A percentile compares a stretch with the other conserved stretches of the same genome.
phyloP scores from a whole-genome alignment of 2,113 vertebrate species.

The Muntiacus reevesi region DNA sequence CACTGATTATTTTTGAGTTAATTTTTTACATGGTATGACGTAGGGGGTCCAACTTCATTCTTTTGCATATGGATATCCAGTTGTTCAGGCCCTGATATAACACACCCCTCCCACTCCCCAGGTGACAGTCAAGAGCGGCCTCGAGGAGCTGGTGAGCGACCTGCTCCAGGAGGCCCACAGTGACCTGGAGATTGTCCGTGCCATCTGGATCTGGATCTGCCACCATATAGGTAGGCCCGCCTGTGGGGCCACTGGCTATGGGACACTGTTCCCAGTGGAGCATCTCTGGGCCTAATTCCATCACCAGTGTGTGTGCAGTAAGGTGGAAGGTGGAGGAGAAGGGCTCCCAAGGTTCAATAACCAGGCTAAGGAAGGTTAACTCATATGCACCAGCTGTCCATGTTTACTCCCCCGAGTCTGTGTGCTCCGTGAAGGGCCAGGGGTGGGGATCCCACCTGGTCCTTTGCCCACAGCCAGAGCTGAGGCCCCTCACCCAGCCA shows the following conservation, averaged over 20 bases:
- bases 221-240: conserved; percentile 85
- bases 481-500: background rate
- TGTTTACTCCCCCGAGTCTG: background rate
- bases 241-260: background rate
- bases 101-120: conserved; percentile 35
- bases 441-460: too few relatives aligned
- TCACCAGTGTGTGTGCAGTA: background rate
- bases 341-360: background rate
- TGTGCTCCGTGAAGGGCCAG: background rate
- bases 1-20: background rate
- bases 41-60: background rate
- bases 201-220: conserved; percentile 89
- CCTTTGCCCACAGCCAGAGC: background rate
- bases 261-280: background rate
- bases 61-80: background rate
- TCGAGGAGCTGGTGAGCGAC: conserved; percentile 81
- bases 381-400: background rate
- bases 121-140: conserved; percentile 75
- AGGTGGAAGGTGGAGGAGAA: background rate
- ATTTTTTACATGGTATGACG: background rate
- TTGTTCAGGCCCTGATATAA: background rate
- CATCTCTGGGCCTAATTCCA: background rate
- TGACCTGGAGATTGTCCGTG: conserved; percentile 85
- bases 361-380: background rate
- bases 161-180: conserved; percentile 81